Conservation (phyloP, 2,888 invertebrate genomes). For the Himalopsyche anomala region DNA sequence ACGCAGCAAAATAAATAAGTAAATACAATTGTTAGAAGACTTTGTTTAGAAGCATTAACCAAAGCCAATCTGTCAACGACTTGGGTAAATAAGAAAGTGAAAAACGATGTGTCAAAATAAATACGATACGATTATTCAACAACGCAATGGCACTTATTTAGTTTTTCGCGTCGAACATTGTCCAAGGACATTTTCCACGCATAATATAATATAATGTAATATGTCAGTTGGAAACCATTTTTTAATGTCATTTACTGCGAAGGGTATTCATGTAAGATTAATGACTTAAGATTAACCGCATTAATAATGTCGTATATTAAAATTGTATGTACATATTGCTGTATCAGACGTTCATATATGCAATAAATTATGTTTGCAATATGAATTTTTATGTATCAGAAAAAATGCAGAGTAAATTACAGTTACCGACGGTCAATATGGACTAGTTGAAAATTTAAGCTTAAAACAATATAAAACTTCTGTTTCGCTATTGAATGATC, state of each 20-base stretch:
- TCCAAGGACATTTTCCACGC: constrained; percentile 14
- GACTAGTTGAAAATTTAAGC: too few species aligned
- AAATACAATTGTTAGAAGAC: not conserved
- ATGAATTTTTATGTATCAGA: too few species aligned
- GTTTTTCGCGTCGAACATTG: not conserved
- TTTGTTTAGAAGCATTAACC: constrained; percentile 1
- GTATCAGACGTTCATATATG: too few species aligned
- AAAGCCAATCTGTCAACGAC: constrained; percentile 7
- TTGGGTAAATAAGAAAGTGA: constrained; percentile 1
- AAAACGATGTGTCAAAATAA: constrained; percentile 14
- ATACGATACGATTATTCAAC: not conserved
- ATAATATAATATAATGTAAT: not conserved
- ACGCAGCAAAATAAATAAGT: too few species aligned
- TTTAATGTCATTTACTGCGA: not conserved
- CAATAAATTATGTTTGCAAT: too few species aligned
- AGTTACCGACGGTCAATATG: too few species aligned
- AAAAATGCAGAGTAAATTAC: too few species aligned
- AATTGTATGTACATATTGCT: not conserved
- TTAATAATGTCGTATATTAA: not conserved
- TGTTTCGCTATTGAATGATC: too few species aligned
- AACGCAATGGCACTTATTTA: not conserved
- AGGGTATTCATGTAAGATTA: constrained; percentile 1
- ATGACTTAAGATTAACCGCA: not conserved
- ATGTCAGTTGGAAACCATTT: not conserved
- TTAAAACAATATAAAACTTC: too few species aligned